Evolutionary conservation across 2,888 invertebrate genomes (phyloP), one percentile per base, ranked within the genome.

Genomic region (Sminthurides aquaticus): DNA sequence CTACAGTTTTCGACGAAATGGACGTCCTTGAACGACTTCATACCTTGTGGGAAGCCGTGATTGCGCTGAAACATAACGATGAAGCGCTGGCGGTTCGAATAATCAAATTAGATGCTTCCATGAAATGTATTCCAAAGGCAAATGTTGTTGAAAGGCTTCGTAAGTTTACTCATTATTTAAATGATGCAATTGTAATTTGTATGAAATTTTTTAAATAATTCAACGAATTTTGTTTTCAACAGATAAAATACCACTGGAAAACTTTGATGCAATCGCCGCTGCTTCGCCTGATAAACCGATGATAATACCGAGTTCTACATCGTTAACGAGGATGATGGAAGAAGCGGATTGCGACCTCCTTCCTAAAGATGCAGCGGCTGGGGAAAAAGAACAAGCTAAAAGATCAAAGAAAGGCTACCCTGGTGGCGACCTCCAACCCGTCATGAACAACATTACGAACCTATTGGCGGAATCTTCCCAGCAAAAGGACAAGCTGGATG

Each of bases 41-140:
- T 2, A 71, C 73, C 2, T 54, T 73, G 3, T 73, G 73, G 73
- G 73, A 73, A 55, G 73, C 71, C 24, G 66, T 73, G 15, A 68
- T 69, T 34, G 65, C 70, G 18, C 55, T 73, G 3, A 71, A 71
- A 27, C 66, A 69, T 28, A 73, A 73, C 60, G 71, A 73, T 25
- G 73, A 73, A 52, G 65, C 68, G 2, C 60, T 73, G 26, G 71
- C 71, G 0, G 66, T 73, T 15, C 67, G 71, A 18, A 65, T 73
- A 48, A 66, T 71, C 1, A 67, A 69, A 34, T 67, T 67, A 29
- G 73, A 73, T 60, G 69, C 69, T 1, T 2, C 61, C 1, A 29
- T 73, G 11, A 73, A 70, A 43, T 69, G 67, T 43, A 27, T 73
- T 2, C 70, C 73, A 2, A 25, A 29, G 20, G 69, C 64, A 3